phyloP scores from a whole-genome alignment of 2,113 vertebrate species.

The Pygoscelis adeliae region DNA sequence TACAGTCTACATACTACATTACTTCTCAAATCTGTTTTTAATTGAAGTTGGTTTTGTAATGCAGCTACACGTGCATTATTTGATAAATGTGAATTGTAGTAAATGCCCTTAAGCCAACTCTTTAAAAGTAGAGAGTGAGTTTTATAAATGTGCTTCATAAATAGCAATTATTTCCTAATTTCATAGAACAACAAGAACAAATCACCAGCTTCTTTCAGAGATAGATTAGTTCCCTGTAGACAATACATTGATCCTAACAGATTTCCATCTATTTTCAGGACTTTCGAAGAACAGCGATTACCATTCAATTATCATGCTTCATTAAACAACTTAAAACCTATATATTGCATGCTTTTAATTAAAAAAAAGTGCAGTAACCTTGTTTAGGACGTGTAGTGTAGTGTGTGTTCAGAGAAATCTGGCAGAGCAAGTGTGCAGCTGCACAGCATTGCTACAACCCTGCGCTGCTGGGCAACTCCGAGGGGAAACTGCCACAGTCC shows the following conservation, averaged over 20 bases:
- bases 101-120: not conserved
- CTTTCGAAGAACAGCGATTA: conserved; percentile 12
- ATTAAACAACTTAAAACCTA: conserved; percentile 1
- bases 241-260: conserved; percentile 9
- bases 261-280: conserved; percentile 7
- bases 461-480: rapidly evolving
- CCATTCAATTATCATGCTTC: not conserved
- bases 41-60: not conserved
- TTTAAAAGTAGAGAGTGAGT: not conserved
- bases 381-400: not conserved
- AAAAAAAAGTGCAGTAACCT: not conserved
- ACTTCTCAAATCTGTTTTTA: not conserved
- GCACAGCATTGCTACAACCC: too few relatives aligned
- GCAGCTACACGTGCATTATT: not conserved
- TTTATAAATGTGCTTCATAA: conserved; percentile 30
- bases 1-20: not conserved
- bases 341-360: not conserved
- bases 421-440: not conserved
- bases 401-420: not conserved
- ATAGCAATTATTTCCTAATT: conserved; percentile 17
- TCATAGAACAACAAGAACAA: not conserved
- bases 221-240: not conserved
- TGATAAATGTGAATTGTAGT: not conserved
- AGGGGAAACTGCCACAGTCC: rapidly evolving
- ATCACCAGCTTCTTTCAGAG: not conserved